phyloP scores from a whole-genome alignment of 2,797 vertebrate genomes.

The Amazonetta brasiliensis region DNA sequence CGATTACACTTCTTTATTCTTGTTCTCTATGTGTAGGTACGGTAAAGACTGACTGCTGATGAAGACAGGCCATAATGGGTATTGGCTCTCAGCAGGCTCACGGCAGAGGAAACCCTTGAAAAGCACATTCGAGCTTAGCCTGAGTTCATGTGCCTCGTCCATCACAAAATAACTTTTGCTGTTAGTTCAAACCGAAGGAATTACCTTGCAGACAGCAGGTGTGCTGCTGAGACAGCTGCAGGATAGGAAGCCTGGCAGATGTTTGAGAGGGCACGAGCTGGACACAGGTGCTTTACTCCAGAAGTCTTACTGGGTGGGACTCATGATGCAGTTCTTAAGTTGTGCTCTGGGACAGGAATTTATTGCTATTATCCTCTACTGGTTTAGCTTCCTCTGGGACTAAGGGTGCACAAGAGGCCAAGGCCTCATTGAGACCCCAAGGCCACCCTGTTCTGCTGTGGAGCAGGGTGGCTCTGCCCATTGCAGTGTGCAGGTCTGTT shows the following conservation, averaged over 20 bases:
- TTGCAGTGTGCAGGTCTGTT: neutral
- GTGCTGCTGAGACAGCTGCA: rapidly evolving
- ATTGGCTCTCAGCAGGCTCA: slow-evolving; percentile 13
- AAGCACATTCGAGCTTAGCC: neutral
- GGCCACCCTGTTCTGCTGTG: rapidly evolving
- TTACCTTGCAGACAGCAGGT: neutral
- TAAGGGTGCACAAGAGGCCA: neutral
- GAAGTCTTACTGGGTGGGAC: neutral
- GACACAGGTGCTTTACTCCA: neutral
- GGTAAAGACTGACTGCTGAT: neutral
- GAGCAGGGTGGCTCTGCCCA: neutral
- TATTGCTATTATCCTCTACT: neutral
- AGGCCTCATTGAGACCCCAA: neutral
- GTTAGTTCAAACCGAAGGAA: neutral
- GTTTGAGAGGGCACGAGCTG: neutral
- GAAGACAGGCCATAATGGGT: neutral
- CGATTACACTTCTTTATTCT: neutral
- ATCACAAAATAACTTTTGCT: slow-evolving; percentile 73
- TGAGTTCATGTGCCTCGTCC: neutral
- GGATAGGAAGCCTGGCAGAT: neutral
- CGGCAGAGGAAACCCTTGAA: slow-evolving; percentile 18
- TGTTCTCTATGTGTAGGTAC: neutral
- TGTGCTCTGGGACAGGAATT: neutral
- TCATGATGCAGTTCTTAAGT: neutral
- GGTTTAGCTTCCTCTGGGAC: neutral